Evolutionary conservation across 2,888 invertebrate species (phyloP), one percentile per base, ranked within the genome.

Genomic region (Maniola hyperantus): DNA sequence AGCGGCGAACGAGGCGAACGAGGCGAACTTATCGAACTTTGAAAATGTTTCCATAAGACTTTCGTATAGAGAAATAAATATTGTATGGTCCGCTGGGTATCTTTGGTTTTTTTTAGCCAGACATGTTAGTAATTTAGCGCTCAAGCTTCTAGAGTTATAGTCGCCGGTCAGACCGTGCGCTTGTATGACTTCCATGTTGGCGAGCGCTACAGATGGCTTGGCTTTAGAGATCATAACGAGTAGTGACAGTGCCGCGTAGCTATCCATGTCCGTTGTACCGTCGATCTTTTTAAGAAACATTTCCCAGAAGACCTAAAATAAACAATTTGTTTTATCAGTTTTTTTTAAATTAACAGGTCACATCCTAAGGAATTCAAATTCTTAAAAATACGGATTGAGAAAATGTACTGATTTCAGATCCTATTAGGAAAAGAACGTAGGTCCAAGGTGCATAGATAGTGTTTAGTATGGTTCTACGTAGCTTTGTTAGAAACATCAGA

Each of bases 281-380:
- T 95, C 94, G 11, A 95, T 91, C 80, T 96, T 95, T 76, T 96
- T 93, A 0, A 97, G 94, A 80, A 97, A 97, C 77, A 95, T 95
- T 84, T 97, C 96, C 96, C 97, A 98, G 68, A 98, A 91, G 11
- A 97, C 94, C 93, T 97, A 90, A 64, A 62, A 63, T 15, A 7
- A 44, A 4, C 2, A 18, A 48, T 36, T 48, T 34, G 15, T 26
- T 36, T 55, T 20, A 18, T 20, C 18, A 48, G 48, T 0, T 48
- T 18, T 18, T 8, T 8, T 44, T 2, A 13, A n/a, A n/a, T n/a
- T 13, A 1, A 44, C 10, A 11, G 1, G 0, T 48, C 18, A 48
- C 18, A 18, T 18, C 18, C 4, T 48, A 53, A 18, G n/a, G 0
- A 18, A 48, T 26, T 2, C 1, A 44, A 2, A 53, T 20, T 4